Evolutionary conservation across 1,140 invertebrate species (phyloP).

Genomic region (Heliconius hewitsoni): DNA sequence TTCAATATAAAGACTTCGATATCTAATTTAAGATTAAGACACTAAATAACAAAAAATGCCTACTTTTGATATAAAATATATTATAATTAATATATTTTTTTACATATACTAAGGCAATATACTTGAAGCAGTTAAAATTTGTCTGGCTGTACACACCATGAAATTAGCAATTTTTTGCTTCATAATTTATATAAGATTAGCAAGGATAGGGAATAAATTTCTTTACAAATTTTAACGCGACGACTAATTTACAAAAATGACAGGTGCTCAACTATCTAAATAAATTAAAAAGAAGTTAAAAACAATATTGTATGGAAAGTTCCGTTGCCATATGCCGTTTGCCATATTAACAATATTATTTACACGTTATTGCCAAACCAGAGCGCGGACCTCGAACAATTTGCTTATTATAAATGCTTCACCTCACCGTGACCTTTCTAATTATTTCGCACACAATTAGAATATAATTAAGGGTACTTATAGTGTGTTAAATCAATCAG

Average conservation of each 20-base stretch:
- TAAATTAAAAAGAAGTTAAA: neutral
- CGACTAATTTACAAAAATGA: too few species aligned
- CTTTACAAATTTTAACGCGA: too few species aligned
- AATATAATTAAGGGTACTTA: constrained; percentile 6
- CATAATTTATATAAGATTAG: too few species aligned
- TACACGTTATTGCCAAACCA: neutral
- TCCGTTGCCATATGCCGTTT: neutral
- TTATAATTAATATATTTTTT: too few species aligned
- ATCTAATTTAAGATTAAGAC: too few species aligned
- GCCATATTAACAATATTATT: neutral
- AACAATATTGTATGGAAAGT: neutral
- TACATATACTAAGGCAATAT: too few species aligned
- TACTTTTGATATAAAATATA: too few species aligned
- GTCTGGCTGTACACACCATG: too few species aligned
- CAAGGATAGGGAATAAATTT: too few species aligned
- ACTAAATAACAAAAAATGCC: too few species aligned
- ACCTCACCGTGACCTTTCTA: constrained; percentile 17
- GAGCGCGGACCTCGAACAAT: neutral
- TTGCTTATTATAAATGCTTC: constrained; percentile 17
- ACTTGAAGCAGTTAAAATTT: too few species aligned
- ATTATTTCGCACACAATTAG: constrained; percentile 24
- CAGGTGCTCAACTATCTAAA: neutral
- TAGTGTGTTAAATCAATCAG: neutral
- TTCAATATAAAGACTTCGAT: neutral
- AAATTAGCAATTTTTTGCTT: too few species aligned